Base-by-base conservation (phyloP, 2,888 invertebrate genomes). In the Oscheius sp. region DNA sequence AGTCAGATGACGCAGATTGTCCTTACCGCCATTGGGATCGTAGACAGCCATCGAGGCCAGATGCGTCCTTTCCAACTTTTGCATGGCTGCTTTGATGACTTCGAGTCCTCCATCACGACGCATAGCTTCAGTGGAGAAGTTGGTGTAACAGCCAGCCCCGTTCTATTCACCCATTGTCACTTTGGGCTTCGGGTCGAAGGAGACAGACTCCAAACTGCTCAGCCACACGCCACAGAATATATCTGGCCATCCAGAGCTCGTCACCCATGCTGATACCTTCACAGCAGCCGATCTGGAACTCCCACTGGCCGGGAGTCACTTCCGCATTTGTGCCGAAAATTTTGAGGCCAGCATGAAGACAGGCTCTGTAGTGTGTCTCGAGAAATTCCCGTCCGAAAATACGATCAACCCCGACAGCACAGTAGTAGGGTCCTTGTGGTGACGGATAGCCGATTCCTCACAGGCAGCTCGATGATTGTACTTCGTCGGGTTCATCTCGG, bases 351-450 rank as follows among this genome's bases (percentile, higher is more conserved):
- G 97, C 95, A 89, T 94, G 96, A 55, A 98, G 91, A 89, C 97
- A 97, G 74, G 96, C 94, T 75, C 94, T 95, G 91, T 97, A 98
- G 90, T 98, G 98, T 9, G 96, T 94, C 90, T 97, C 96, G 37
- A 97, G 95, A 76, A 98, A 93, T 90, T 97, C 96, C 66, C 98
- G 93, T 10, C 96, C 98, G 90, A 94, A 96, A 3, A 96, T 95
- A 90, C 94, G 95, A 90, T 95, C 93, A 72, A 96, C 95, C 5
- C 98, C 97, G 5, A 97, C 96, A 66, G 96, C 96, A 90, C 97
- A 98, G 90, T 98, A 98, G 91, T 98, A 97, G 50, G 78, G 78
- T 29, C 86, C 88, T 58, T 88, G 88, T 1, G 88, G 86, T 2
- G 75, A 83, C 10, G 88, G 88, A 77, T 78, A 88, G 51, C 88